phyloP scores from a whole-genome alignment of 1,140 invertebrate genomes.

The Ladona fulva region DNA sequence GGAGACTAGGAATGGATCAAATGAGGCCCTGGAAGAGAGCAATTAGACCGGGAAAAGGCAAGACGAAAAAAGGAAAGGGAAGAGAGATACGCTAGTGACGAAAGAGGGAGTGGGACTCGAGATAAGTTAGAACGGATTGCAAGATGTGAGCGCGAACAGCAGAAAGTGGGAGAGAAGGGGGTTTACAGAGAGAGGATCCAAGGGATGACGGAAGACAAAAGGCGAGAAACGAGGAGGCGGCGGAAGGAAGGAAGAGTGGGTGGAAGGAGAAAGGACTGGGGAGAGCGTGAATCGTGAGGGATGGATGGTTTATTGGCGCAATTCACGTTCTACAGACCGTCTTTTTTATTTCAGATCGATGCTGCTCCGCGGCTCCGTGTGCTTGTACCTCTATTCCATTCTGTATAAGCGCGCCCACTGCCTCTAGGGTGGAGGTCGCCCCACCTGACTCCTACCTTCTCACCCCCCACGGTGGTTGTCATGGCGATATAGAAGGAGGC shows the following conservation, averaged over 20 bases:
- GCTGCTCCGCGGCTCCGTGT: not conserved
- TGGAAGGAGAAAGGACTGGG: not conserved
- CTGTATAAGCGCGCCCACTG: not conserved
- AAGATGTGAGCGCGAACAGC: not conserved
- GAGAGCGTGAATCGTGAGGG: not conserved
- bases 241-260: not conserved
- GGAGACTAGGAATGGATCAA: no score
- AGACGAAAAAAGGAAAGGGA: no score
- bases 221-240: not conserved
- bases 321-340: not conserved
- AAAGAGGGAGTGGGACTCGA: no score
- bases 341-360: not conserved
- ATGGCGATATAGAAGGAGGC: not conserved
- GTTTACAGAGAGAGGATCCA: not conserved
- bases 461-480: not conserved
- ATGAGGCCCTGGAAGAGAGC: no score
- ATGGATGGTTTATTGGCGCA: conserved; percentile 8
- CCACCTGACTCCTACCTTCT: not conserved
- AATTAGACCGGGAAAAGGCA: no score
- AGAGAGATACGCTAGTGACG: no score
- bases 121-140: no score
- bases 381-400: not conserved
- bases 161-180: not conserved
- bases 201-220: not conserved
- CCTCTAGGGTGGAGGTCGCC: not conserved